These are phyloP conservation scores for Pluvianellus socialis DNA, from an alignment of 2,113 vertebrate genomes.

Conservation along the genomic window DNA sequence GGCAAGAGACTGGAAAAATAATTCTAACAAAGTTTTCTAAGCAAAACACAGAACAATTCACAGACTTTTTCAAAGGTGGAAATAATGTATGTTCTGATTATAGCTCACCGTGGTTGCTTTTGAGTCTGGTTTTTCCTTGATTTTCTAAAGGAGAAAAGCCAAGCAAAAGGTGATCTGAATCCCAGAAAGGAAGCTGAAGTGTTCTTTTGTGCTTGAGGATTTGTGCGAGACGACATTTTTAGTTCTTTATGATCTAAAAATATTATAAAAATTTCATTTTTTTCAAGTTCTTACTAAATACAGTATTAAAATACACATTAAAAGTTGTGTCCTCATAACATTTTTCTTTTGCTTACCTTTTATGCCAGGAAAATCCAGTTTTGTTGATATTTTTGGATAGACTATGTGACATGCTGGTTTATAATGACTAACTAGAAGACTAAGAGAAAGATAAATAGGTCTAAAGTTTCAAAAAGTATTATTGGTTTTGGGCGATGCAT, in stretches of 20 bases:
- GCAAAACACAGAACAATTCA: background rate
- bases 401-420: background rate
- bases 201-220: slow-evolving; percentile 54
- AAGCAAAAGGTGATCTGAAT: slow-evolving; percentile 75
- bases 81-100: background rate
- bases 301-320: background rate
- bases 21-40: background rate
- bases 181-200: slow-evolving; percentile 57
- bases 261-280: background rate
- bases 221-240: slow-evolving; percentile 62
- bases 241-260: slow-evolving; percentile 66
- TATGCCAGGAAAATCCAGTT: background rate
- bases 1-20: background rate
- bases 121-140: slow-evolving; percentile 51
- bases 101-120: slow-evolving; percentile 69
- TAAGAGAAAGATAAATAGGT: background rate
- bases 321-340: background rate
- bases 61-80: background rate
- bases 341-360: slow-evolving; percentile 7
- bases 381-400: background rate
- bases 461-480: background rate
- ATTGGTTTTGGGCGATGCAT: background rate
- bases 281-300: background rate
- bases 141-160: slow-evolving; percentile 79
- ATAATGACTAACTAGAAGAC: background rate